Evolutionary conservation across 1,140 invertebrate species (phyloP).

Genomic region (Hesperophylax magnus): DNA sequence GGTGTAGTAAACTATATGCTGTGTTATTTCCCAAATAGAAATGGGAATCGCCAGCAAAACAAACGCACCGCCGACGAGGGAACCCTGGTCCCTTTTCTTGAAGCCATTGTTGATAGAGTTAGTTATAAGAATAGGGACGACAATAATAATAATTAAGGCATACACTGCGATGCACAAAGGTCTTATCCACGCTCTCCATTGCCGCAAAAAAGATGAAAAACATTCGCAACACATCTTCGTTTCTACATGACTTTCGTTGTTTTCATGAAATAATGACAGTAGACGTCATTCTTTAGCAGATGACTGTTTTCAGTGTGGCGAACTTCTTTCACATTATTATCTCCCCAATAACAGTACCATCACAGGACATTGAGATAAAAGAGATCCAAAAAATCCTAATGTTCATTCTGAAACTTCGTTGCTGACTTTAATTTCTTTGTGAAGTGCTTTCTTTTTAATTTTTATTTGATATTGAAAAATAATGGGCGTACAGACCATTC

Average conservation of each 20-base stretch:
- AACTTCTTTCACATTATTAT: neutral
- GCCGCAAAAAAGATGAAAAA: constrained; percentile 70
- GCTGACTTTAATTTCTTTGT: too few species aligned
- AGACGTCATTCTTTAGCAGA: constrained; percentile 28
- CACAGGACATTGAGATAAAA: too few species aligned
- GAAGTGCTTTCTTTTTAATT: too few species aligned
- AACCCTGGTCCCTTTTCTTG: constrained; percentile 81
- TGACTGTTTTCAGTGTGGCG: constrained; percentile 11
- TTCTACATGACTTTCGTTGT: constrained; percentile 44
- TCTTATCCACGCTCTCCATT: constrained; percentile 92
- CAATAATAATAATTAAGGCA: constrained; percentile 83
- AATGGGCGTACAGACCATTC: too few species aligned
- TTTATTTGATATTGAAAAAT: too few species aligned
- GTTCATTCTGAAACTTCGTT: too few species aligned
- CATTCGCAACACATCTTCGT: constrained; percentile 48
- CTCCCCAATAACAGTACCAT: too few species aligned
- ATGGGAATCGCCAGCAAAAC: constrained; percentile 92
- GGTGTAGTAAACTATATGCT: constrained; percentile 95
- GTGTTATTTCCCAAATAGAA: constrained; percentile 94
- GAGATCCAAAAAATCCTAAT: too few species aligned
- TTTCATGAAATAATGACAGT: constrained; percentile 43
- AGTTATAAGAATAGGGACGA: constrained; percentile 86
- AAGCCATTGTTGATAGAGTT: constrained; percentile 79
- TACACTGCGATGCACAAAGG: constrained; percentile 87
- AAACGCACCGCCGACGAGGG: constrained; percentile 91